Conservation (phyloP, 2,888 invertebrate species). For the Polymixis flavicincta region DNA sequence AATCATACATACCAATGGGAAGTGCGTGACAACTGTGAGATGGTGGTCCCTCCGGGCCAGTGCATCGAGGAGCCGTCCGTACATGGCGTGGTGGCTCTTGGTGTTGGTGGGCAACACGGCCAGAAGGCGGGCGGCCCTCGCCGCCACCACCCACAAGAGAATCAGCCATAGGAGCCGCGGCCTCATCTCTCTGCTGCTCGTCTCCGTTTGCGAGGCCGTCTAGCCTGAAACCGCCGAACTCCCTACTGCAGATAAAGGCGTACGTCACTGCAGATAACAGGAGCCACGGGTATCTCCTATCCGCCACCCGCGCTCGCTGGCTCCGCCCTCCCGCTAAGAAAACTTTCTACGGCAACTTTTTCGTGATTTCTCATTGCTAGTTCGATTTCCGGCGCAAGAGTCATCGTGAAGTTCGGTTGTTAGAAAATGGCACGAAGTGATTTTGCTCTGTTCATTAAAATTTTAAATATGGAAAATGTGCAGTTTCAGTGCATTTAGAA, state of each 20-base stretch:
- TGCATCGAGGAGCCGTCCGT: constrained; percentile 85
- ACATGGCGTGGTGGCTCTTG: constrained; percentile 90
- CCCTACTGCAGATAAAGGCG: constrained; percentile 70
- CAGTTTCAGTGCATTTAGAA: constrained; percentile 39
- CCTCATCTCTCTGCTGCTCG: constrained; percentile 85
- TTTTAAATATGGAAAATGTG: constrained; percentile 6
- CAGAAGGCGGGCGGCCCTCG: constrained; percentile 82
- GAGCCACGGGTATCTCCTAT: constrained; percentile 41
- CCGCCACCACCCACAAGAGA: constrained; percentile 73
- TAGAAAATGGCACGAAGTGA: constrained; percentile 18
- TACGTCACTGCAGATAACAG: constrained; percentile 71
- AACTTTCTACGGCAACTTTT: constrained; percentile 50
- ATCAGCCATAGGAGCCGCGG: constrained; percentile 78
- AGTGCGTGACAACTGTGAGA: constrained; percentile 87
- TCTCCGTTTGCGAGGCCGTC: constrained; percentile 75
- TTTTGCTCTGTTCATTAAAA: neutral
- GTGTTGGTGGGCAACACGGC: constrained; percentile 89
- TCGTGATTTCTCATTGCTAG: constrained; percentile 45
- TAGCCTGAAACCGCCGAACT: constrained; percentile 65
- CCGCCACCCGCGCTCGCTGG: constrained; percentile 28
- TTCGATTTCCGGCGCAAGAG: constrained; percentile 52
- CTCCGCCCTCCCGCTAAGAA: constrained; percentile 23
- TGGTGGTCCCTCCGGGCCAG: constrained; percentile 84
- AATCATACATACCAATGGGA: constrained; percentile 84
- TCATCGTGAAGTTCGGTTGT: constrained; percentile 27